Base-by-base conservation (phyloP, 2,797 vertebrate genomes). In the Dermochelys coriacea region DNA sequence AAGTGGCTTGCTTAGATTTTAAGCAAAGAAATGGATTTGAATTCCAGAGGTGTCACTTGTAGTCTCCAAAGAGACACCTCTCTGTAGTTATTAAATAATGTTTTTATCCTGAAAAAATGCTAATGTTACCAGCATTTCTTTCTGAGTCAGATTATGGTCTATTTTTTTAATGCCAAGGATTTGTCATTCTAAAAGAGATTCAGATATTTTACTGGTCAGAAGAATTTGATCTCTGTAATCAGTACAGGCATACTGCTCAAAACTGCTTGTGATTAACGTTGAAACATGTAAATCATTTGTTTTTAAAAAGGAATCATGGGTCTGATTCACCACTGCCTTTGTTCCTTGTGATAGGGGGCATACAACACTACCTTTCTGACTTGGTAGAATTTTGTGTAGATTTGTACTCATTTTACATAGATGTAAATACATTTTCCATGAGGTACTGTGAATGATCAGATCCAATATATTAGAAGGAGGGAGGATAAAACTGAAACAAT, bases 1-100 rank as follows among this genome's bases (percentile, higher is more conserved):
- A 88, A 49, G 80, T 90, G 83, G 3, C 71, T 81, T 27, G 86
- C 8, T 50, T 27, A 89, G 81, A 84, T 87, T 94, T 88, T 88
- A 41, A 12, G 51, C 47, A 84, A 81, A 82, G 27, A 85, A 89
- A 78, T 54, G 3, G 4, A 55, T 88, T 29, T 80, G 52, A 9
- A 31, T 5, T 52, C 87, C 25, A 29, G 1, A 49, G 27, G 27
- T 31, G 47, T 47, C 49, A 89, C 89, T 68, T 85, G 8, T 86
- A 87, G 25, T 52, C 87, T 25, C 34, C 37, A 68, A 15, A 34
- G 52, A 78, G 74, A 29, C n/a, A 47, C 2, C 6, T 45, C 34
- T 86, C 25, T 88, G 5, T 52, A 57, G 47, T 85, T 68, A 91
- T 12, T 71, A 89, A 88, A 4, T 91, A 55, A 37, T 5, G 29